Percentiles rank a stretch among this genome's conserved stretches.
Evolutionary conservation across 2,888 invertebrate genomes (phyloP).

Genomic region (Dynastes tityus): DNA sequence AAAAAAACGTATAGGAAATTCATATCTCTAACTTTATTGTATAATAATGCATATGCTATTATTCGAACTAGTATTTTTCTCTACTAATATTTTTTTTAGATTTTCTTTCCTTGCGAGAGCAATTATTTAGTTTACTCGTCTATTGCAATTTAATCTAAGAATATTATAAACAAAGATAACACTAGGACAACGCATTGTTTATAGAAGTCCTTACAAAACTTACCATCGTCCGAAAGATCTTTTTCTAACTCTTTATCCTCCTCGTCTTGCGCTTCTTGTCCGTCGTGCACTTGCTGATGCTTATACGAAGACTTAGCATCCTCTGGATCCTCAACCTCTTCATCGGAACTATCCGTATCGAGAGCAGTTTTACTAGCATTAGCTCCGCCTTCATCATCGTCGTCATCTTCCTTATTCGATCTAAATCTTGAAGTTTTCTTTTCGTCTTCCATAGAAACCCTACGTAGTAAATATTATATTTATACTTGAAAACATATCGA

Average conservation of each 20-base stretch:
- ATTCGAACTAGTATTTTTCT: too few species aligned
- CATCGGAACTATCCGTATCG: constrained; percentile 76
- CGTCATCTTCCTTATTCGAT: constrained; percentile 64
- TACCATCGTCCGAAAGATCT: constrained; percentile 66
- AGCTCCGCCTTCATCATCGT: constrained; percentile 63
- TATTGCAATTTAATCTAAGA: too few species aligned
- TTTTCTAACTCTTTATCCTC: constrained; percentile 64
- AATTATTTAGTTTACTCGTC: too few species aligned
- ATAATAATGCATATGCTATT: too few species aligned
- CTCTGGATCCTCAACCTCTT: constrained; percentile 77
- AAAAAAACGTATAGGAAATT: too few species aligned
- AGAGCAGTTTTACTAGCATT: constrained; percentile 57
- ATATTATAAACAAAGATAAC: too few species aligned
- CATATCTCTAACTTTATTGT: too few species aligned
- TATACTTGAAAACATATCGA: background rate
- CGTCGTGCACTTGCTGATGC: constrained; percentile 67
- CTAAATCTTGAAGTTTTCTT: constrained; percentile 67
- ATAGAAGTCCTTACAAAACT: constrained; percentile 2
- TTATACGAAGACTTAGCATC: constrained; percentile 69
- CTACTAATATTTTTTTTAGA: too few species aligned
- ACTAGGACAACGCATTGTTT: too few species aligned
- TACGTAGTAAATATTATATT: background rate
- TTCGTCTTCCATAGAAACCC: constrained; percentile 56
- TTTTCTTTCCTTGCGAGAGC: too few species aligned
- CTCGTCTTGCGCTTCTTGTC: constrained; percentile 72